phyloP scores from a whole-genome alignment of 2,113 vertebrate genomes.

The Diadophis punctatus region DNA sequence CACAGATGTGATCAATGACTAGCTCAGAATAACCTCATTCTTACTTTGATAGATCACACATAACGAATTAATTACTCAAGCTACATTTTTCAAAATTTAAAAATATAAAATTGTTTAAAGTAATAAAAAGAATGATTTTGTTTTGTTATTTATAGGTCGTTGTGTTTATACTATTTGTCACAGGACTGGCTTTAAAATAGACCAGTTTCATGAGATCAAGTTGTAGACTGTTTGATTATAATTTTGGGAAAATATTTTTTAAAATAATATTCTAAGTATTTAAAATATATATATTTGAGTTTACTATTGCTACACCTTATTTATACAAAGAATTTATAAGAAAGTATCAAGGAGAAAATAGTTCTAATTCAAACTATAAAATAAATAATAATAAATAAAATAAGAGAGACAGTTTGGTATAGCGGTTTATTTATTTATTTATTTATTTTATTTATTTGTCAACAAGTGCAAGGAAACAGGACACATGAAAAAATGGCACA shows the following conservation, averaged over 20 bases:
- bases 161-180: background rate
- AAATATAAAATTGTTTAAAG: background rate
- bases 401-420: background rate
- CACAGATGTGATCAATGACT: slow-evolving; percentile 32
- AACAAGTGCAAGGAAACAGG: no score
- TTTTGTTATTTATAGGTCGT: slow-evolving; percentile 2
- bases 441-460: no score
- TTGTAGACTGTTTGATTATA: background rate
- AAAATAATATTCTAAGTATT: background rate
- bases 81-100: slow-evolving; percentile 20
- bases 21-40: slow-evolving; percentile 26
- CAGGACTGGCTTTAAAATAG: background rate
- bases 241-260: background rate
- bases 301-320: background rate
- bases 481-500: no score
- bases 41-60: slow-evolving; percentile 4
- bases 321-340: background rate
- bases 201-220: background rate
- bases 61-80: background rate
- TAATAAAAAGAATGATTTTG: slow-evolving; percentile 19
- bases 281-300: background rate
- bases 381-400: background rate
- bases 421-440: background rate
- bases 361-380: background rate
- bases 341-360: background rate